Base-by-base conservation (phyloP, 2,888 invertebrate genomes). In the Aporophyla lueneburgensis region DNA sequence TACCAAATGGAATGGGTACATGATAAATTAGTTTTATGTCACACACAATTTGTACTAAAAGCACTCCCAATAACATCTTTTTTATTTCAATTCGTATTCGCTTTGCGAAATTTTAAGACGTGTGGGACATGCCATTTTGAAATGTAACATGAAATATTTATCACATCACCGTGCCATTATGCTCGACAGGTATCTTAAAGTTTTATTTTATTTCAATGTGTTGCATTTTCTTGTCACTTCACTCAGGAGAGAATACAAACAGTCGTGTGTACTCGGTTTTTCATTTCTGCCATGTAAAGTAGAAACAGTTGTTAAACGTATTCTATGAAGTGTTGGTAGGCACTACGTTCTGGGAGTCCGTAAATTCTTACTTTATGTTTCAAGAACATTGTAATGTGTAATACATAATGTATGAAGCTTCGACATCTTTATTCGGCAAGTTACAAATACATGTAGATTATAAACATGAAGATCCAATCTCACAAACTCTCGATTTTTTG, bases 401-500 rank as follows among this genome's bases (percentile, higher is more conserved):
- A 82, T 80, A 82, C 71, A 70, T 70, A 68, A 82, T 74, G 74
- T 75, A 79, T 66, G 70, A 78, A 74, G 63, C 78, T 80, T 59
- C 56, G 80, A 74, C 78, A 72, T 78, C 19, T 72, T 56, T 72
- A 78, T 65, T 80, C 74, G 24, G 16, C 27, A 51, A 74, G 24
- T 58, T 53, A 74, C 74, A 80, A 83, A 69, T 77, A 70, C 87
- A 81, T 84, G 83, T 72, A 80, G 75, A 81, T 85, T 85, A 78
- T 70, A 79, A 51, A 71, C 72, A 71, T 58, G 63, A 46, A 76
- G 70, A 81, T 79, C 76, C 62, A 88, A 91, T 91, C 90, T 87
- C 85, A 75, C 86, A 87, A 88, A 86, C 87, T 83, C 86, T 87
- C 83, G 86, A 89, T 90, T 92, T 81, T 89, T 92, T 91, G 90